Evolutionary conservation across 2,113 vertebrate species (phyloP).

Genomic region (Engystomops pustulosus): DNA sequence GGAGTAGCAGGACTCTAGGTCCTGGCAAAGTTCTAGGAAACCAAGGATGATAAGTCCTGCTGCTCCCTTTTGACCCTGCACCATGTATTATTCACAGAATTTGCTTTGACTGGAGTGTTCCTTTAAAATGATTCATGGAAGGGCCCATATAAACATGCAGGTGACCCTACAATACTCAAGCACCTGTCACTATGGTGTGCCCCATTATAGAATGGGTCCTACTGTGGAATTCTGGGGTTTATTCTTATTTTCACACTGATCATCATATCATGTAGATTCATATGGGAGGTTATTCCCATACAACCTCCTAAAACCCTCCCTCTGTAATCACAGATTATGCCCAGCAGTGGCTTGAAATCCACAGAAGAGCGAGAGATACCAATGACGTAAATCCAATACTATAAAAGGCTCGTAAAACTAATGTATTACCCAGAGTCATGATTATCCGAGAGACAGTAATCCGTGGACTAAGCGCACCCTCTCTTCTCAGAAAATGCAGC

Average conservation of each 20-base stretch:
- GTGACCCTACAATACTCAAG: background rate
- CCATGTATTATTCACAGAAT: too few species aligned
- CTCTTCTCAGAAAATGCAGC: background rate
- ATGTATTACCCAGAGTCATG: background rate
- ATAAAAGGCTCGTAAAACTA: background rate
- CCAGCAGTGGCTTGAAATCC: background rate
- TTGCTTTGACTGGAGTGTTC: too few species aligned
- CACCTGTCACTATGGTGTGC: background rate
- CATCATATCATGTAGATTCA: background rate
- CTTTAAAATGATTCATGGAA: too few species aligned
- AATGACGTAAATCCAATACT: constrained; percentile 8
- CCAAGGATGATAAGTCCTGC: too few species aligned
- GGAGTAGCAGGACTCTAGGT: too few species aligned
- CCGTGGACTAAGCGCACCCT: background rate
- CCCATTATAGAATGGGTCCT: background rate
- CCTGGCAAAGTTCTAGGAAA: too few species aligned
- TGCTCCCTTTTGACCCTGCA: too few species aligned
- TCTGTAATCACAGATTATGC: constrained; percentile 22
- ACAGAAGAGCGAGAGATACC: constrained; percentile 20
- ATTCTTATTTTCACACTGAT: background rate
- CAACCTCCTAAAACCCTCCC: background rate
- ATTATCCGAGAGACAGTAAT: constrained; percentile 20
- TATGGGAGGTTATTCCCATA: background rate
- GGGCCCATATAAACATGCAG: too few species aligned
- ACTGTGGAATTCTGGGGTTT: background rate